Evolutionary conservation across 1,140 invertebrate species (phyloP).

Genomic region (Heliconius congener): DNA sequence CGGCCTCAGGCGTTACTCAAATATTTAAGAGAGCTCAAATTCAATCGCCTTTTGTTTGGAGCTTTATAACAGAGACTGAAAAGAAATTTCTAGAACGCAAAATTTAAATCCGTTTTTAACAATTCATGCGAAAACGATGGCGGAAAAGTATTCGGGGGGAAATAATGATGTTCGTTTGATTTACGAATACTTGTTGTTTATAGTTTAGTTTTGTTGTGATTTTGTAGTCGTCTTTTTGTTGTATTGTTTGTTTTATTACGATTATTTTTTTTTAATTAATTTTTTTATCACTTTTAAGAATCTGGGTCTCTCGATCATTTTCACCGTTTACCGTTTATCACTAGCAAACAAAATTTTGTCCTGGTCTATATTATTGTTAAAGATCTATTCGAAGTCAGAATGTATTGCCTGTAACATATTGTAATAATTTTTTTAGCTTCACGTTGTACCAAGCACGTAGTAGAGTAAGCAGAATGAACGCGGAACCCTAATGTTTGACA

Average conservation of each 20-base stretch:
- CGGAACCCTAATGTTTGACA: too few relatives aligned
- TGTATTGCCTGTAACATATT: too few relatives aligned
- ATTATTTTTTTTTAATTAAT: neutral
- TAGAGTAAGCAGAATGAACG: too few relatives aligned
- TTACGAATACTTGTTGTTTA: neutral
- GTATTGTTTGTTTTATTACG: neutral
- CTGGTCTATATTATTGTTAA: too few relatives aligned
- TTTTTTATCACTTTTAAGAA: too few relatives aligned
- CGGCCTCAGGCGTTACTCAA: constrained; percentile 38
- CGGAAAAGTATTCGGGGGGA: constrained; percentile 11
- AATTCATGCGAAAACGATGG: constrained; percentile 7
- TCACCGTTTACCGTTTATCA: too few relatives aligned
- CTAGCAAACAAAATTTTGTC: too few relatives aligned
- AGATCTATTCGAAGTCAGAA: too few relatives aligned
- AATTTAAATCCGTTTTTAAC: constrained; percentile 32
- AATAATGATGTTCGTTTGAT: constrained; percentile 17
- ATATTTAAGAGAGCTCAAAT: constrained; percentile 40
- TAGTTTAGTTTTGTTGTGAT: neutral
- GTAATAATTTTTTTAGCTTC: too few relatives aligned
- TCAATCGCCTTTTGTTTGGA: constrained; percentile 38
- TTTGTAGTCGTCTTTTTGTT: neutral
- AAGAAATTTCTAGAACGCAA: constrained; percentile 31
- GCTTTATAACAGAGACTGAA: constrained; percentile 30
- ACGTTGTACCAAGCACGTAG: too few relatives aligned
- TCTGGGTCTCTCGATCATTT: too few relatives aligned